Conservation (phyloP, 1,140 invertebrate genomes). For the Tribolium castaneum region DNA sequence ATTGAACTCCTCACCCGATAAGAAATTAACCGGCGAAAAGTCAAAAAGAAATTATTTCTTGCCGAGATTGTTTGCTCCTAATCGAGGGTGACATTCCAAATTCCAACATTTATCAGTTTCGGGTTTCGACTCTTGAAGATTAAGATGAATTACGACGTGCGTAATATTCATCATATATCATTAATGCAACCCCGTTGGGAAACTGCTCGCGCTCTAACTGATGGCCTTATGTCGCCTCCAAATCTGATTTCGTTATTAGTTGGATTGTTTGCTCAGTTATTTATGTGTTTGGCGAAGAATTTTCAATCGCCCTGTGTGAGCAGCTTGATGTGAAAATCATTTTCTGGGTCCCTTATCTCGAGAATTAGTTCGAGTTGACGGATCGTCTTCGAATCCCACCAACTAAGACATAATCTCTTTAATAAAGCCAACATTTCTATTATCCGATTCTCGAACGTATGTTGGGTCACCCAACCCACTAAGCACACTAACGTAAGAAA, state of each 20-base stretch:
- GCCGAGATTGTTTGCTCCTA: not conserved
- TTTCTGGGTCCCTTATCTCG: not conserved
- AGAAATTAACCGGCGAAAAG: conserved; percentile 1
- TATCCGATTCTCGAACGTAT: not conserved
- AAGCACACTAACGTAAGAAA: too few species aligned
- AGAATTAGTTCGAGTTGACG: not conserved
- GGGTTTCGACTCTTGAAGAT: conserved; percentile 31
- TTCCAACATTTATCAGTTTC: conserved; percentile 25
- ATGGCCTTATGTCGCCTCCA: not conserved
- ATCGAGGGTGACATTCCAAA: not conserved
- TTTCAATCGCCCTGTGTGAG: not conserved
- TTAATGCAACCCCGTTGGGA: not conserved
- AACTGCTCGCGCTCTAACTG: not conserved
- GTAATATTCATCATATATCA: conserved; percentile 30
- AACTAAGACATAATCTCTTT: not conserved
- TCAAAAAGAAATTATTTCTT: not conserved
- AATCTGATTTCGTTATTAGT: not conserved
- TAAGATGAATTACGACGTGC: conserved; percentile 32
- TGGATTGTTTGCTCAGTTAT: not conserved
- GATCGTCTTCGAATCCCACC: not conserved
- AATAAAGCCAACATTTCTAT: not conserved
- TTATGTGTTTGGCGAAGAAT: not conserved
- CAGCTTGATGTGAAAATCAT: not conserved
- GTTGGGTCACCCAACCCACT: not conserved
- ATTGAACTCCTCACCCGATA: conserved; percentile 18